A percentile compares a stretch with the other conserved stretches of the same genome.
phyloP scores from a whole-genome alignment of 2,797 vertebrate species.

The Apogon hyalosoma region DNA sequence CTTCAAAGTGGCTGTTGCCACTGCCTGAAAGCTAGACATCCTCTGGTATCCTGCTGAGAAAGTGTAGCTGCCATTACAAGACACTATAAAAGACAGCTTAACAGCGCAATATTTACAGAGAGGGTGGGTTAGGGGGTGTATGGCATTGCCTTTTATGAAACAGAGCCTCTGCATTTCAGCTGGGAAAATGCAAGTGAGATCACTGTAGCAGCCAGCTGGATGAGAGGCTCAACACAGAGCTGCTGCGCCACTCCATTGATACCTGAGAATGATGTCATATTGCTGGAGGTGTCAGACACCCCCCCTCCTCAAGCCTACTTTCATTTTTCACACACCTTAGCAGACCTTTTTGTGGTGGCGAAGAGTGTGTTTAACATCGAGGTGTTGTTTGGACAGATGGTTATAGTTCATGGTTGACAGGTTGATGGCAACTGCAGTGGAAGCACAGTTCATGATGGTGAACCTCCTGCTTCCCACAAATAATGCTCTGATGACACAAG shows the following conservation, averaged over 20 bases:
- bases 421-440: constrained; percentile 60
- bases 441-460: constrained; percentile 22
- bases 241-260: constrained; percentile 82
- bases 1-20: constrained; percentile 38
- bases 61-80: constrained; percentile 53
- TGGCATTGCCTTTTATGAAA: constrained; percentile 60
- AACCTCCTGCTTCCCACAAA: constrained; percentile 33
- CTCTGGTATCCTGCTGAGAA: constrained; percentile 34
- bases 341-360: constrained; percentile 37
- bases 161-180: constrained; percentile 62
- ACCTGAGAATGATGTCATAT: constrained; percentile 85
- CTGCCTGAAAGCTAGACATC: constrained; percentile 26
- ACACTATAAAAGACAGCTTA: constrained; percentile 35
- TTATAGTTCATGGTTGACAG: constrained; percentile 55
- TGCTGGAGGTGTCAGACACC: constrained; percentile 74
- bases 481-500: constrained; percentile 28
- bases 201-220: constrained; percentile 58
- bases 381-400: constrained; percentile 64
- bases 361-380: constrained; percentile 40
- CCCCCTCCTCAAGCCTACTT: constrained; percentile 35
- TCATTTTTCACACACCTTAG: constrained; percentile 45
- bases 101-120: constrained; percentile 53
- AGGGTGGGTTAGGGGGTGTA: constrained; percentile 25
- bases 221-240: constrained; percentile 71
- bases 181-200: constrained; percentile 58